Conservation (phyloP, 2,888 invertebrate genomes). For the Ochropacha duplaris region DNA sequence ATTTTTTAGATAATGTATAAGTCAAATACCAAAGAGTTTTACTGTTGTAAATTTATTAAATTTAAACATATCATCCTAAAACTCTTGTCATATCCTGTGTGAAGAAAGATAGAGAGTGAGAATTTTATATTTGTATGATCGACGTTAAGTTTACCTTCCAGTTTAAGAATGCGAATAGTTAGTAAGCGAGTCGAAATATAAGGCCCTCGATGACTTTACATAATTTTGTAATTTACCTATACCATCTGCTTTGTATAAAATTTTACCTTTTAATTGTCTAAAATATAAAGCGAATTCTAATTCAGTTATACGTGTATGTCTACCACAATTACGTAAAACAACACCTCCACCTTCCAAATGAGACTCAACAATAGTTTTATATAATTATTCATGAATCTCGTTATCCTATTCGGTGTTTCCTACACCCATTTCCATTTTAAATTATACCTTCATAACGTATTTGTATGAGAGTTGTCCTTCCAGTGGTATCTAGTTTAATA, state of each 20-base stretch:
- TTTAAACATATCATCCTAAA: slow-evolving; percentile 68
- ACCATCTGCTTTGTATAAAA: background rate
- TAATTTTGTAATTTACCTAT: background rate
- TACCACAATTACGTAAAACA: background rate
- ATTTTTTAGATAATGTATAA: background rate
- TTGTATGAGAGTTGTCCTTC: slow-evolving; percentile 44
- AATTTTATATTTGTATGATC: slow-evolving; percentile 55
- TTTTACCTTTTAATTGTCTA: background rate
- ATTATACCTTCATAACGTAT: slow-evolving; percentile 43
- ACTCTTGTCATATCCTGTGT: slow-evolving; percentile 57
- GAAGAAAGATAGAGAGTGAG: slow-evolving; percentile 44
- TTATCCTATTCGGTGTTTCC: slow-evolving; percentile 45
- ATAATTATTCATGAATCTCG: slow-evolving; percentile 51
- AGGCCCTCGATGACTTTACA: background rate
- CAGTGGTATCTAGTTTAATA: slow-evolving; percentile 39
- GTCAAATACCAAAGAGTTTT: slow-evolving; percentile 6
- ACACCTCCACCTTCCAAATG: background rate
- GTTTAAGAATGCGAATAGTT: slow-evolving; percentile 28
- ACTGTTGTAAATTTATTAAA: slow-evolving; percentile 14
- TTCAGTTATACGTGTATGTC: background rate
- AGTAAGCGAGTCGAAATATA: slow-evolving; percentile 15
- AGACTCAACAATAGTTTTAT: background rate
- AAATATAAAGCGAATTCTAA: background rate
- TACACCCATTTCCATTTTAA: slow-evolving; percentile 52
- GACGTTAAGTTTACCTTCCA: slow-evolving; percentile 26